These are phyloP conservation scores for Odobenus rosmarus DNA, from an alignment of 2,113 vertebrate genomes.

Conservation along the genomic window DNA sequence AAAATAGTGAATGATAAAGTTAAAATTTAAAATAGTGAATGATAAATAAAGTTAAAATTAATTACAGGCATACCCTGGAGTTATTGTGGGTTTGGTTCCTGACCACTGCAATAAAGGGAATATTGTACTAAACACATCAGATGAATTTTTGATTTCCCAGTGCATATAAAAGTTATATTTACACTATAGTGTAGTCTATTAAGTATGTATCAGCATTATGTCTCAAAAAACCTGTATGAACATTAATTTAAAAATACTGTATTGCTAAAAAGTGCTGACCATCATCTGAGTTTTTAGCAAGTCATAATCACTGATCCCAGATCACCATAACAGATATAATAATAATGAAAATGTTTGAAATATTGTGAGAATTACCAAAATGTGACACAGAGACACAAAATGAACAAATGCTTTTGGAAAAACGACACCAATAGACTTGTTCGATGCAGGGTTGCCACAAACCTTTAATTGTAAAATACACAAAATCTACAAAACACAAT, in stretches of 20 bases:
- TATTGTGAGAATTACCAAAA: not conserved
- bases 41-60: not conserved
- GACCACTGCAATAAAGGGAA: not conserved
- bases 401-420: not conserved
- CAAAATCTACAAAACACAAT: not conserved
- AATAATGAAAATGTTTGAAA: not conserved
- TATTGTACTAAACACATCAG: not conserved
- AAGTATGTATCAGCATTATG: not conserved
- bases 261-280: not conserved
- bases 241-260: not conserved
- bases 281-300: not conserved
- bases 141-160: not conserved
- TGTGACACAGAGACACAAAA: not conserved
- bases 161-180: not conserved
- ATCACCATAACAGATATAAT: not conserved
- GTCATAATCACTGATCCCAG: not conserved
- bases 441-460: not conserved
- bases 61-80: not conserved
- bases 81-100: not conserved
- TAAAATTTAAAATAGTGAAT: not conserved
- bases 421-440: not conserved
- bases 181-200: not conserved
- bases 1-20: not conserved
- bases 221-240: not conserved
- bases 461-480: not conserved